These are phyloP conservation scores for Clarias pachynema DNA, from an alignment of 2,797 vertebrate genomes.

Conservation along the genomic window DNA sequence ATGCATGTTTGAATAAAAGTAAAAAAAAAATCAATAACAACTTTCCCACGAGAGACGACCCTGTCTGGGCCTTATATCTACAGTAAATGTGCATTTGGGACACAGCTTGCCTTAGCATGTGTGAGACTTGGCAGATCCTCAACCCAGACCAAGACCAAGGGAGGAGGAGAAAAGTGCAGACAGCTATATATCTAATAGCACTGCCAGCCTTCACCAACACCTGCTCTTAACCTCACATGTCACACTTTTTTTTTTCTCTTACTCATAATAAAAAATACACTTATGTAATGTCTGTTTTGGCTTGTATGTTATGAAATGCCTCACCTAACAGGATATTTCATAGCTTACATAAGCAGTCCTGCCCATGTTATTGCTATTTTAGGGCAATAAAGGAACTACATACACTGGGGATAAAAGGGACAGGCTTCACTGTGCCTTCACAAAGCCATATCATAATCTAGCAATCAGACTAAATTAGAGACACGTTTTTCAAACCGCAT, in stretches of 20 bases:
- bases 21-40: neutral
- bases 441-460: neutral
- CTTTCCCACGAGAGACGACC: constrained; percentile 20
- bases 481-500: neutral
- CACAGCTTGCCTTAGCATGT: constrained; percentile 6
- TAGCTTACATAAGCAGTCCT: constrained; percentile 32
- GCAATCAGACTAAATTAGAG: constrained; percentile 18
- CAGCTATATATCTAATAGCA: constrained; percentile 34
- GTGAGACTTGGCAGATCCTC: constrained; percentile 30
- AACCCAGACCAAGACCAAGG: neutral
- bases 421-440: neutral
- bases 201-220: constrained; percentile 40
- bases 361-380: constrained; percentile 35
- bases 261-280: constrained; percentile 40
- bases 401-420: neutral
- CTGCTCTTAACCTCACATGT: constrained; percentile 30
- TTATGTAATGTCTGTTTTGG: constrained; percentile 33
- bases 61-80: constrained; percentile 14
- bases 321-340: constrained; percentile 41
- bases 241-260: constrained; percentile 5
- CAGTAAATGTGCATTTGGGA: constrained; percentile 29
- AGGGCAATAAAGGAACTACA: constrained; percentile 11
- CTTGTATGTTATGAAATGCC: constrained; percentile 22
- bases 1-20: constrained; percentile 3
- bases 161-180: constrained; percentile 18